A percentile compares a stretch with the other conserved stretches of the same genome.
Evolutionary conservation across 2,113 vertebrate species (phyloP).

Genomic region (Saccopteryx leptura): DNA sequence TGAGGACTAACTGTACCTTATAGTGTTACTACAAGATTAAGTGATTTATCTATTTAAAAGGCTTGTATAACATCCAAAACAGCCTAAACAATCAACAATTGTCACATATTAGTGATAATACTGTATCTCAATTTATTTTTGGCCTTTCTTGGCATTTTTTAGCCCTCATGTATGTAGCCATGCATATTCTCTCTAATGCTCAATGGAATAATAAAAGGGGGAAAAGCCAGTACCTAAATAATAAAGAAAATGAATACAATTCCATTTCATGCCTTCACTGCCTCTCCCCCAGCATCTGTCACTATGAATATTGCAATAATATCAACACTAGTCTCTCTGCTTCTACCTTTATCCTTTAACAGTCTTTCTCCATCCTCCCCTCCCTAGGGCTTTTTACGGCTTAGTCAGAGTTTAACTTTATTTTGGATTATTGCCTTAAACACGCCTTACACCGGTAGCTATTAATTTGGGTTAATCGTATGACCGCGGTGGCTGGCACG

Average conservation of each 20-base stretch:
- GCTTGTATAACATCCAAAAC: neutral
- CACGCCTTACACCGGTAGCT: too few relatives aligned
- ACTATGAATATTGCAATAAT: neutral
- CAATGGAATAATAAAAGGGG: neutral
- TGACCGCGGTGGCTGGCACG: too few relatives aligned
- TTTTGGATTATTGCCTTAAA: too few relatives aligned
- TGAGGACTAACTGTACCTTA: neutral
- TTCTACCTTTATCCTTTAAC: neutral
- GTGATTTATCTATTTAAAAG: neutral
- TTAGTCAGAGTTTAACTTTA: too few relatives aligned
- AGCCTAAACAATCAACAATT: neutral
- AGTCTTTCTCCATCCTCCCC: neutral
- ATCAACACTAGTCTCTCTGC: neutral
- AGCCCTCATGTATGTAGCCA: neutral
- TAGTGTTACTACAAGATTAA: neutral
- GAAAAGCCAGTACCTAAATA: neutral
- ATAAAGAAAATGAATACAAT: neutral
- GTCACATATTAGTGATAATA: neutral
- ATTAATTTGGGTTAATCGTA: too few relatives aligned
- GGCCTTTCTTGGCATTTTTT: neutral
- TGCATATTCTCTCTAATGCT: neutral
- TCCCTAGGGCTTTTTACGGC: rapidly evolving
- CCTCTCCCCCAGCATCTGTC: neutral
- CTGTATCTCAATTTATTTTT: neutral
- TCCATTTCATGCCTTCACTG: neutral